Conservation (phyloP, 2,888 invertebrate genomes). For the Philonicus albiceps region DNA sequence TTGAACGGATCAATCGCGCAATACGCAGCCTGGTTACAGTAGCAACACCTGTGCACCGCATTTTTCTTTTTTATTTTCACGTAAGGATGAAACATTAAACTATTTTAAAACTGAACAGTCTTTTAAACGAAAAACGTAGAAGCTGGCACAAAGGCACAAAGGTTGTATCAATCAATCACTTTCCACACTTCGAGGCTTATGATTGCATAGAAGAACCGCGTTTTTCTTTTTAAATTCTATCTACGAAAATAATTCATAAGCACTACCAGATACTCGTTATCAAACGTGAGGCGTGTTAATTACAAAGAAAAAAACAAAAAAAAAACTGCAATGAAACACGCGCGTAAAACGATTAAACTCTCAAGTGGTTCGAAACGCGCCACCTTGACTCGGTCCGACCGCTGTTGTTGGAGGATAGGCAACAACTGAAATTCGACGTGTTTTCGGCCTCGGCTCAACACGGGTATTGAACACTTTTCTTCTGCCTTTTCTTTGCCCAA, state of each 20-base stretch:
- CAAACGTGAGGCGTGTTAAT: not conserved
- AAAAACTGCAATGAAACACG: not conserved
- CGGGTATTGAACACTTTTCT: constrained; percentile 20
- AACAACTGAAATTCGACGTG: constrained; percentile 39
- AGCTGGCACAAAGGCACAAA: not conserved
- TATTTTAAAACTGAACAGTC: not conserved
- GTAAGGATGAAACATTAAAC: constrained; percentile 63
- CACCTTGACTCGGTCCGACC: not conserved
- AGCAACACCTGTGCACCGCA: constrained; percentile 49
- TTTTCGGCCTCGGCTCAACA: not conserved
- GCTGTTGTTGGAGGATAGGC: constrained; percentile 37
- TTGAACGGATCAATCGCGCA: constrained; percentile 27
- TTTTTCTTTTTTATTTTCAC: constrained; percentile 63
- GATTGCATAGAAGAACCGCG: not conserved
- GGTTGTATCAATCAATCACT: not conserved
- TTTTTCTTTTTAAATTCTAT: not conserved
- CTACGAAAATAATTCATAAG: not conserved
- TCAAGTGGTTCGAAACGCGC: not conserved
- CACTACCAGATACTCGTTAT: not conserved
- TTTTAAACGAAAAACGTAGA: not conserved
- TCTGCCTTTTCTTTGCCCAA: constrained; percentile 1
- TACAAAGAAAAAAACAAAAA: not conserved
- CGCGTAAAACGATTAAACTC: not conserved
- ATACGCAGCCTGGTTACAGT: constrained; percentile 37
- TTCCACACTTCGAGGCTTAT: not conserved